Evolutionary conservation across 2,888 invertebrate genomes (phyloP), one percentile per base, ranked within the genome.

Genomic region (Amorpha juglandis): DNA sequence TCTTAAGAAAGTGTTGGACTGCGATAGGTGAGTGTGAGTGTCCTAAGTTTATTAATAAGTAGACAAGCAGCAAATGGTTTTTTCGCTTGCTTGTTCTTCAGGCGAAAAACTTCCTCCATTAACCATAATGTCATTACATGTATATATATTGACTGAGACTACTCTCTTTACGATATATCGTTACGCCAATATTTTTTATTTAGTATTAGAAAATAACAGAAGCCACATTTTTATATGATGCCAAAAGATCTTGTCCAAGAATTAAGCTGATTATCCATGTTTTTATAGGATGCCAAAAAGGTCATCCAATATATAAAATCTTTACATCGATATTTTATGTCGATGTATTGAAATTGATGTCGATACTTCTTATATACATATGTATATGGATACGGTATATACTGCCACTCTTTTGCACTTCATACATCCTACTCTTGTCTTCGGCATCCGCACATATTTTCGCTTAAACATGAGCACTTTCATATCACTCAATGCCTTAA

Each of bases 1-100:
- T 33, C 91, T 97, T 62, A 94, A 94, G 68, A 94, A 95, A 73
- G 95, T 96, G 66, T 89, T 97, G 69, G 96, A 96, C 83, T 94
- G 94, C 78, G 95, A 97, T 80, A 96, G 95, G 96, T 96, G 91
- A 86, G 89, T 83, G 66, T 77, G 74, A 76, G 78, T 78, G 74
- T 76, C 76, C 53, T 38, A n/a, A 33, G 62, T 38, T 52, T 38
- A 58, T 58, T 58, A 58, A 38, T 58, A 58, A 58, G 55, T 48
- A 21, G n/a, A 62, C 47, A 53, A 52, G 58, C 27, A 35, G 50
- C 47, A 42, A 58, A 21, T 55, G 38, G 51, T 48, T 63, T 53
- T 65, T 14, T 48, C 50, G 38, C 55, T 58, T 58, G 55, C 55
- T 58, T 58, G 35, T 19, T 19, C n/a, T 19, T 53, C n/a, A 9